Evolutionary conservation across 2,888 invertebrate species (phyloP), one percentile per base, ranked within the genome.

Genomic region (Dastarcus helophoroides): DNA sequence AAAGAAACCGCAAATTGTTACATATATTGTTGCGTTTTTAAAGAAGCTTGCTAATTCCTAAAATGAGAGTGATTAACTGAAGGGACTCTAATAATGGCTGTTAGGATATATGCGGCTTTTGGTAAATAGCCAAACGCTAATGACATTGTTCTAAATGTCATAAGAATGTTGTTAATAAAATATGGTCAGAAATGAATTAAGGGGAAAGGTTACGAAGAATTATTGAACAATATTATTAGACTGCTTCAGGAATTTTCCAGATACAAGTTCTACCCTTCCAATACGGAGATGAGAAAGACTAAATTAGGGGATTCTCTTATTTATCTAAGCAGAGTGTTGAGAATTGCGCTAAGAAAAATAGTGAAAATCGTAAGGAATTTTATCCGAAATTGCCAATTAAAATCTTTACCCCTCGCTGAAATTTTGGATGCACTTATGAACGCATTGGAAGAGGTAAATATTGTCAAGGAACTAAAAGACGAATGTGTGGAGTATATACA

Each of bases 1-100:
- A 22, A 50, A 48, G 30, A 54, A 57, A 39, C 50, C 54, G 3
- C 37, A 47, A 24, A 44, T 60, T 14, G 39, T 60, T n/a, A 40
- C 37, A 3, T 48, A 51, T 25, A 49, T 53, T 10, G 45, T 55
- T 3, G 41, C 48, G 3, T 48, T 50, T 35, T 24, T 61, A 14
- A 46, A 48, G 32, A 37, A 38, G 3, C 37, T 43, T 22, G 43
- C 44, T 2, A 39, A 39, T 14, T 39, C 43, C 13, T 38, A 44
- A 13, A 33, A 37, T 11, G 41, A 45, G 10, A 41, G 43, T 14
- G 42, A 36, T 25, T 41, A 12, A 54, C 56, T 8, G 53, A 54
- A 33, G 60, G 60, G 35, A 66, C 65, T 3, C 42, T 63, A 26
- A 48, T 57, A 11, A 67, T 65, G 62, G 62, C 60, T 3, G 39